phyloP scores from a whole-genome alignment of 2,888 invertebrate species.

The Tiliacea aurago region DNA sequence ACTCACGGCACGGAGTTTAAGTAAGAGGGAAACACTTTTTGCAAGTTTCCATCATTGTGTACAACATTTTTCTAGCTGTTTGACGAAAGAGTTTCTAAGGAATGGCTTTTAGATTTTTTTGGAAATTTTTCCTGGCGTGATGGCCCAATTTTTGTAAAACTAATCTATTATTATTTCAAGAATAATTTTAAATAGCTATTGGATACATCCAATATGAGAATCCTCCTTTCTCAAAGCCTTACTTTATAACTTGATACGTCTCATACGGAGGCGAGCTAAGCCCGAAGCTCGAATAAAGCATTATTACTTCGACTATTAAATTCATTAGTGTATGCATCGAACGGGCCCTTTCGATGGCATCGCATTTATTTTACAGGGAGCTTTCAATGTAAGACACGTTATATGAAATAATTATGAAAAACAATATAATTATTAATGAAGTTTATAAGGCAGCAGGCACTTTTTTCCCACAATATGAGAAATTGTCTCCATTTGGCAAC shows the following conservation, averaged over 20 bases:
- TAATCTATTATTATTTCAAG: background rate
- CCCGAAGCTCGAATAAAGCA: conserved; percentile 47
- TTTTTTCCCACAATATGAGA: background rate
- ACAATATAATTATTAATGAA: background rate
- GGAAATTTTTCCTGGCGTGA: conserved; percentile 13
- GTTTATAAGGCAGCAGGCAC: background rate
- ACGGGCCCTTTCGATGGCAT: conserved; percentile 49
- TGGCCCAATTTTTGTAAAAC: conserved; percentile 5
- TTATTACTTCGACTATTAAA: conserved; percentile 66
- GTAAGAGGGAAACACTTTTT: conserved; percentile 70
- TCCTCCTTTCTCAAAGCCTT: background rate
- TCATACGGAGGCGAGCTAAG: conserved; percentile 12
- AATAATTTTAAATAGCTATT: background rate
- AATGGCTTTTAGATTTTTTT: conserved; percentile 33
- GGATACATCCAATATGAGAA: conserved; percentile 6
- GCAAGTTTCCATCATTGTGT: conserved; percentile 68
- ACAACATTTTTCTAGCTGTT: conserved; percentile 60
- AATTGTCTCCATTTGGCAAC: background rate
- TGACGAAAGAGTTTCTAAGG: conserved; percentile 32
- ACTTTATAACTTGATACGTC: conserved; percentile 20
- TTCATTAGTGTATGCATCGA: conserved; percentile 68
- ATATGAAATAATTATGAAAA: conserved; percentile 1
- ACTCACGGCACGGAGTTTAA: conserved; percentile 76
- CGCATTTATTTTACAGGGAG: conserved; percentile 27
- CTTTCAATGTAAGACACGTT: background rate